Evolutionary conservation across 30 jellyfish, hydroid and myxozoan species (phyloP).

Genomic region (Aurelia sp.): DNA sequence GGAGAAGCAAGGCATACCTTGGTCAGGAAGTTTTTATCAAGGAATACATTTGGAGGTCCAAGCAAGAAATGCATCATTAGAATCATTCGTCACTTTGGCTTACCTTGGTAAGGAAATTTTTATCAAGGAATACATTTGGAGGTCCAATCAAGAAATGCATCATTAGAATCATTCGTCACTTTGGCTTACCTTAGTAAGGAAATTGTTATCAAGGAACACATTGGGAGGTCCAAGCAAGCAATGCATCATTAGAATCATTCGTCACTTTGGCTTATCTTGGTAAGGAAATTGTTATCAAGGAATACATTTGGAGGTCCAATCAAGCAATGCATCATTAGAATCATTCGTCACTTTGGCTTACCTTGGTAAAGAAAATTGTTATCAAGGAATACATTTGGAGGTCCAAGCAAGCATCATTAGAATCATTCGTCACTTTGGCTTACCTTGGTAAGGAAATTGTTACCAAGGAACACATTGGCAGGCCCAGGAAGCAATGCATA

Average conservation of each 20-base stretch:
- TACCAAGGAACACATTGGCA: slow-evolving; percentile 89
- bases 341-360: slow-evolving; percentile 84
- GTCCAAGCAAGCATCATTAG: slow-evolving; percentile 91
- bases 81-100: slow-evolving; percentile 82
- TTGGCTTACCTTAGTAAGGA: no score
- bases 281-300: slow-evolving; percentile 86
- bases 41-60: slow-evolving; percentile 90
- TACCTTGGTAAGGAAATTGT: slow-evolving; percentile 92
- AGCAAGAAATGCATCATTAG: slow-evolving; percentile 88
- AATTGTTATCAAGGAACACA: no score
- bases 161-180: no score
- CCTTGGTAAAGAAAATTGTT: slow-evolving; percentile 93
- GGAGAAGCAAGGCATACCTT: slow-evolving; percentile 51
- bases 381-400: slow-evolving; percentile 89
- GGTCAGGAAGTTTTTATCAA: slow-evolving; percentile 90
- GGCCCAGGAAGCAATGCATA: slow-evolving; percentile 96
- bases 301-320: slow-evolving; percentile 92
- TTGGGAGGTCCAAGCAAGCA: no score
- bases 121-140: no score
- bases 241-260: no score
- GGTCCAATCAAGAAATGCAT: no score
- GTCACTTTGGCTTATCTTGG: no score
- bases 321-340: slow-evolving; percentile 88
- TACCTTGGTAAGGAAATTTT: no score
- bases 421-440: slow-evolving; percentile 75